A percentile compares a stretch with the other conserved stretches of the same genome.
Conservation (phyloP, 2,888 invertebrate species). For the Nemoura dubitans region DNA sequence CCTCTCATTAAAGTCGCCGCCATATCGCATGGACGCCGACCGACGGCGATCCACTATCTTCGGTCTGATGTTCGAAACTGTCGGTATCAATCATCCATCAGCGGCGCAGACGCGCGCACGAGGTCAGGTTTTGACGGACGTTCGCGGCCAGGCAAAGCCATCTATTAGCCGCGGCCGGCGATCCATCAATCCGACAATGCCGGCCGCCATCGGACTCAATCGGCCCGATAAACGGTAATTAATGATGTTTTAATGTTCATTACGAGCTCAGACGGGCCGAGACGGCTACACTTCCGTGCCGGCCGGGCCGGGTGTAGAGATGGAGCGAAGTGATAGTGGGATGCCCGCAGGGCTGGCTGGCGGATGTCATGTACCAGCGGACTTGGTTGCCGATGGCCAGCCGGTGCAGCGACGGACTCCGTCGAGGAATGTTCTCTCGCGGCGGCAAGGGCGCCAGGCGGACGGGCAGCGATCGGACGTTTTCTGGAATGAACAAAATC, state of each 20-base stretch:
- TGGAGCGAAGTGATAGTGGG: not conserved
- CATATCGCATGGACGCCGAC: too few relatives aligned
- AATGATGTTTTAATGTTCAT: constrained; percentile 42
- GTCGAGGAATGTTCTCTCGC: too few relatives aligned
- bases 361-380: not conserved
- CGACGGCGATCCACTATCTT: not conserved
- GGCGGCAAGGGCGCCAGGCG: too few relatives aligned
- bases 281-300: not conserved
- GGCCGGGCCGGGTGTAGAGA: not conserved
- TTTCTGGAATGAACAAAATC: too few relatives aligned
- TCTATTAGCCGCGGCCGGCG: not conserved
- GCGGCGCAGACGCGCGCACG: not conserved
- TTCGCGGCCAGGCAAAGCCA: not conserved
- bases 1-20: too few relatives aligned
- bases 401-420: too few relatives aligned
- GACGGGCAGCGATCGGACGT: too few relatives aligned
- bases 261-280: not conserved
- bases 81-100: not conserved
- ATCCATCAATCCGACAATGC: constrained; percentile 23
- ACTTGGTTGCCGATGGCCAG: too few relatives aligned
- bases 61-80: not conserved
- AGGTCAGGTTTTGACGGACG: not conserved
- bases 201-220: not conserved
- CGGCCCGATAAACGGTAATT: constrained; percentile 33
- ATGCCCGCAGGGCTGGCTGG: not conserved